Base-by-base conservation (phyloP, 2,113 vertebrate species). In the Podarcis raffonei region DNA sequence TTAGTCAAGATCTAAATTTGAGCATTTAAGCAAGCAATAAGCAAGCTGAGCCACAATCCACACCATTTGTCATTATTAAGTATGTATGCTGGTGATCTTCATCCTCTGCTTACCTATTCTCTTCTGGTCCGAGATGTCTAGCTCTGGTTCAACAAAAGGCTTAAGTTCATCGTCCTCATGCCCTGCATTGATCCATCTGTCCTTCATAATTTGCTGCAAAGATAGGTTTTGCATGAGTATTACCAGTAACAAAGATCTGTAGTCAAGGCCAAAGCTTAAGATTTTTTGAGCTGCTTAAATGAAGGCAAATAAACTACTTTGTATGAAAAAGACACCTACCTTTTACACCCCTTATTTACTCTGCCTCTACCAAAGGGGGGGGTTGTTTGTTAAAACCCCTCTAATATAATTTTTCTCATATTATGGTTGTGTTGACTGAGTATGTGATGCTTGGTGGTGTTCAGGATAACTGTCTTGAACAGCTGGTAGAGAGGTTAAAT, bases 151-250 rank as follows among this genome's bases (percentile, higher is more conserved):
- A 42, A 98, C 95, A 89, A 99, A 99, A 75, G 99, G 98, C 95
- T 98, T 99, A 30, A 99, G 98, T 85, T 99, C 98, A 53, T 99
- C 98, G 25, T 99, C 99, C 27, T 99, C 99, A 57, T 98, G 98
- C 35, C 98, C 98, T 65, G 98, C 97, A 30, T 99, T 99, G 96
- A 99, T 99, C 99, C 99, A 99, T 83, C 99, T 98, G 96, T 99
- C 99, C 97, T 98, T 99, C 99, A 99, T 99, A 87, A 99, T 99
- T 99, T 99, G 99, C 99, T 99, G 80, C 25, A 90, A 89, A 92
- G 89, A 80, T 16, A 77, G 89, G 57, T 18, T 75, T 0, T 84
- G 84, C 42, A 6, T 95, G 92, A 96, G 86, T 15, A 81, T 13
- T 18, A 68, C 5, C 18, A 83, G 39, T 22, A 84, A 69, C 59